These are phyloP conservation scores for Colossoma macropomum DNA, from an alignment of 2,113 vertebrate species.

Conservation along the genomic window DNA sequence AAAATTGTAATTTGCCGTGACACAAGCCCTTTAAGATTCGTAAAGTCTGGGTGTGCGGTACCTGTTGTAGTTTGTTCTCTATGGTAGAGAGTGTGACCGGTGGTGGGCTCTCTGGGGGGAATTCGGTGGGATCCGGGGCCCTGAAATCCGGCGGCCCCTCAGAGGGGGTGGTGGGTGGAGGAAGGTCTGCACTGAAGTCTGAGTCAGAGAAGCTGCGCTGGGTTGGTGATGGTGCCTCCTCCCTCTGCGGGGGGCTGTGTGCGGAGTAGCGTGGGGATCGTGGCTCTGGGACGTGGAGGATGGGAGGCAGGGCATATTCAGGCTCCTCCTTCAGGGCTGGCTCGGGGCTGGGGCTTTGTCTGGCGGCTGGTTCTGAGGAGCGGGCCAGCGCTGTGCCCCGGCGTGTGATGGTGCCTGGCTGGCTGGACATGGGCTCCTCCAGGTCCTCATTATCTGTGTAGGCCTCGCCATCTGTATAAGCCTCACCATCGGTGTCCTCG, in stretches of 20 bases:
- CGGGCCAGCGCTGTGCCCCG: slow-evolving; percentile 59
- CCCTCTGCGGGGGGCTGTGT: slow-evolving; percentile 50
- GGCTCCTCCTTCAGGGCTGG: slow-evolving; percentile 28
- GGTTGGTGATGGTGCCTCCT: slow-evolving; percentile 47
- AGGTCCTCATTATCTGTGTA: slow-evolving; percentile 86
- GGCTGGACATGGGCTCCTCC: slow-evolving; percentile 76
- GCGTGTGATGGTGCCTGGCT: slow-evolving; percentile 49
- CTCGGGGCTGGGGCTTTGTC: slow-evolving; percentile 41
- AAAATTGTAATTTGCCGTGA: no score
- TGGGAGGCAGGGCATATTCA: slow-evolving; percentile 49
- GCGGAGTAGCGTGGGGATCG: background rate
- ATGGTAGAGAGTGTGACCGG: slow-evolving; percentile 66
- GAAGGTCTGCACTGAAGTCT: slow-evolving; percentile 64
- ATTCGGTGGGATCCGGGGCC: slow-evolving; percentile 69
- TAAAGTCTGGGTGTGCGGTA: slow-evolving; percentile 36
- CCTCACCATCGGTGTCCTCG: slow-evolving; percentile 89
- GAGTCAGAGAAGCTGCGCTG: slow-evolving; percentile 73
- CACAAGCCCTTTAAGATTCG: no score
- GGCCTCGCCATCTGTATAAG: slow-evolving; percentile 73
- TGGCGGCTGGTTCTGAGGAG: slow-evolving; percentile 67
- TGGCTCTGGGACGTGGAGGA: slow-evolving; percentile 64
- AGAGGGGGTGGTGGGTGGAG: slow-evolving; percentile 56
- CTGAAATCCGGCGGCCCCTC: slow-evolving; percentile 76
- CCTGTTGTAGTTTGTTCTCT: slow-evolving; percentile 75
- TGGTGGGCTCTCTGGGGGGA: slow-evolving; percentile 32